phyloP scores from a whole-genome alignment of 2,113 vertebrate species.

The Macaca fascicularis region DNA sequence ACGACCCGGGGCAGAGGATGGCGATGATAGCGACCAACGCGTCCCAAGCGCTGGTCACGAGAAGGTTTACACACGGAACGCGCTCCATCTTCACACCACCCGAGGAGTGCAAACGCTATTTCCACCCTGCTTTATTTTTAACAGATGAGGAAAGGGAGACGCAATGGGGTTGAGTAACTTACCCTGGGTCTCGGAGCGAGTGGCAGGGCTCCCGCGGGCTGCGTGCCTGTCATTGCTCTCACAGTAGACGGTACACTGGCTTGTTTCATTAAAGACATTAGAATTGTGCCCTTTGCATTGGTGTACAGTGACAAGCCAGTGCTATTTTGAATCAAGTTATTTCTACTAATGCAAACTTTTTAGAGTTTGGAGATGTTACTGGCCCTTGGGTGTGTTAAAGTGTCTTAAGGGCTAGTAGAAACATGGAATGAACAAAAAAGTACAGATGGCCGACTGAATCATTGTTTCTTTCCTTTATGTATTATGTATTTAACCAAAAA shows the following conservation, averaged over 20 bases:
- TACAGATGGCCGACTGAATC: neutral
- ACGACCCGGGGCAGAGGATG: neutral
- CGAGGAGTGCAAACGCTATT: neutral
- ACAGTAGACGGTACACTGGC: neutral
- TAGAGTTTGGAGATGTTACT: neutral
- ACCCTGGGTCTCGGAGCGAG: neutral
- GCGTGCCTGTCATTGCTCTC: neutral
- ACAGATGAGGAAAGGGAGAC: neutral
- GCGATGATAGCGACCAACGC: neutral
- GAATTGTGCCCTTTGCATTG: neutral
- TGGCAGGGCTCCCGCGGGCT: neutral
- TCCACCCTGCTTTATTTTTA: neutral
- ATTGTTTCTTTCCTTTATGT: neutral
- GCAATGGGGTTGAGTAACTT: neutral
- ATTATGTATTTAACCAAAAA: neutral
- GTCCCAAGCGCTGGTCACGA: neutral
- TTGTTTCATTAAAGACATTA: neutral
- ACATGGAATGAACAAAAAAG: neutral
- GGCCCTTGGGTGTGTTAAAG: neutral
- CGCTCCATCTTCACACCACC: neutral
- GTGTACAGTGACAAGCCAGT: neutral
- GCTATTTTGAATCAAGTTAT: neutral
- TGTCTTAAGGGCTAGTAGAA: neutral
- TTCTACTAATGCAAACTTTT: neutral
- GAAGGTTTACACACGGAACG: neutral